Base-by-base conservation (phyloP, 1,140 invertebrate genomes). In the Pseudomyrmex sp. region DNA sequence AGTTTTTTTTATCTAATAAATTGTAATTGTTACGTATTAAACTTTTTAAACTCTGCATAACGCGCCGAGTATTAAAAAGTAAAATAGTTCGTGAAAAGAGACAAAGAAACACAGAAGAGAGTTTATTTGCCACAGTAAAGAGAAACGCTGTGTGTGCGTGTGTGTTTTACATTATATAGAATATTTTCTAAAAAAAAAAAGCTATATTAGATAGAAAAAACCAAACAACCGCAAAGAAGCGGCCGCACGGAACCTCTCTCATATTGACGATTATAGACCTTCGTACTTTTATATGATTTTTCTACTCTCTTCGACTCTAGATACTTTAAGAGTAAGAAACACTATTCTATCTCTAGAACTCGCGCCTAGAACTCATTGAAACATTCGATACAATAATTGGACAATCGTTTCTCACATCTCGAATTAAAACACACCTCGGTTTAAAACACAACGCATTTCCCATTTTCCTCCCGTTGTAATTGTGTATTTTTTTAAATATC, bases 211-310 rank as follows among this genome's bases (percentile, higher is more conserved):
- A 8, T 59, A 70, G 54, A 48, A 0, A 59, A 48, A 50, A 5
- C 23, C 20, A 3, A 79, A 59, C 2, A 59, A 80, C 4, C 5
- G 20, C 44, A 72, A 12, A 70, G 54, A 7, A 50, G 65, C 76
- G 52, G 65, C 12, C 66, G 76, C 76, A 80, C 76, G 66, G 76
- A 80, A 80, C 15, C 84, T 87, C 73, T 89, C 76, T 85, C 73
- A 85, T 61, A 75, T 85, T 65, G 79, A 83, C n/a, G 68, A 88
- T 77, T 77, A 74, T 91, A 90, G 84, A 91, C 63, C 90, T 92
- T 92, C 89, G 88, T 91, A 91, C 89, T 92, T 92, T 92, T 92
- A 91, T 91, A 90, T 92, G 91, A 92, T 91, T 92, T 92, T 92
- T 92, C 90, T 92, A 92, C 90, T 91, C 89, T 92, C 89, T 92